Base-by-base conservation (phyloP, 37 sponge, comb jelly and placozoan species). In the Crambe crambe region DNA sequence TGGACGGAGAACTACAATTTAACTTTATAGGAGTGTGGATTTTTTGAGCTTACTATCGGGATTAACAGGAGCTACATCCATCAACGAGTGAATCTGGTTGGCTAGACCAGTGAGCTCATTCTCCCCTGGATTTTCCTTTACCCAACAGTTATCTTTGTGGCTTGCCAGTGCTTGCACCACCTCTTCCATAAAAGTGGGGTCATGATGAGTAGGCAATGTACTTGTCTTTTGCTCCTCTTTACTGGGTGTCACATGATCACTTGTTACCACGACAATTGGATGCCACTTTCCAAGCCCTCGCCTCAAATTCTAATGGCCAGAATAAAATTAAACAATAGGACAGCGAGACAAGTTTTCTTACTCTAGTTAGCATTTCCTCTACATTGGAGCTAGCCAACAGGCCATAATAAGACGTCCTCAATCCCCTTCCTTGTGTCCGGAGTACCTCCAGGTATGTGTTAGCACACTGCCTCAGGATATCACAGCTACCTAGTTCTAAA, bases 71-170 rank as follows among this genome's bases (percentile, higher is more conserved):
- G 78, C 25, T n/a, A 6, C 40, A 25, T 84, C 85, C 37, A 84
- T n/a, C 44, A 84, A 61, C 26, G 71, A 42, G 60, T 84, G 85
- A 20, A 84, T 63, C 62, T 84, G 71, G 2, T 51, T 59, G 32
- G 78, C 85, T 62, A 84, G 6, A 29, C 15, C 60, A 1, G 41
- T 32, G 38, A 6, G 51, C 5, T 25, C 25, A 2, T 40, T 25
- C 70, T 40, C 70, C 70, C 25, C 70, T 3, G 3, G 42, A 6
- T 41, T 42, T 9, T 32, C 25, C n/a, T 68, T n/a, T 22, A 3
- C 18, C 31, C n/a, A n/a, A n/a, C n/a, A n/a, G 51, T 47, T 12
- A 15, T 6, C 51, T 47, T 47, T 47, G 51, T 12, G 12, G 51
- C 51, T 47, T 6, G 10, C 12, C 12, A 47, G 51, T 15, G 51